phyloP scores from a whole-genome alignment of 2,888 invertebrate species.

The Osmoderma eremita region DNA sequence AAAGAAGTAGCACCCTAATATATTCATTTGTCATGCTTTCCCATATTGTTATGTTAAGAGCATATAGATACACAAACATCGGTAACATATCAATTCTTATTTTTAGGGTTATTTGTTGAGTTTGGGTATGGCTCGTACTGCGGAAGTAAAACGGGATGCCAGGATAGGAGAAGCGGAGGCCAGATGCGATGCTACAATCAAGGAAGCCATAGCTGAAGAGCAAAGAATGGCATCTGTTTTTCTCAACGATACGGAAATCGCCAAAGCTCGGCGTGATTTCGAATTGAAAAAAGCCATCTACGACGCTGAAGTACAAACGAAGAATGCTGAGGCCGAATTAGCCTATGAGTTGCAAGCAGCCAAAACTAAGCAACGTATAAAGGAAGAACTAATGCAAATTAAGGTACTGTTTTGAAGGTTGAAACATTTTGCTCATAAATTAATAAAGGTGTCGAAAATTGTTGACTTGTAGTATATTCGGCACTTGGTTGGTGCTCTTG shows the following conservation, averaged over 20 bases:
- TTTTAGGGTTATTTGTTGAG: conserved; percentile 89
- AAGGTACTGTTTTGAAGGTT: too few relatives aligned
- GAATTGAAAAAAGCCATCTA: conserved; percentile 97
- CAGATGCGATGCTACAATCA: conserved; percentile 88
- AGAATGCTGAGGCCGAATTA: conserved; percentile 93
- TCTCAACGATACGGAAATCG: conserved; percentile 96
- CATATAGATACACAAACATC: not conserved
- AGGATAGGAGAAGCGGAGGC: conserved; percentile 98
- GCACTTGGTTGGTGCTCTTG: too few relatives aligned
- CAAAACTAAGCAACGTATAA: conserved; percentile 90
- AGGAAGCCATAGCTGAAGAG: conserved; percentile 96
- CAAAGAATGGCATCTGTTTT: conserved; percentile 94
- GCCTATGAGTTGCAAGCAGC: conserved; percentile 94
- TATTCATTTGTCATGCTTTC: conserved; percentile 6
- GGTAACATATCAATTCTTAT: not conserved
- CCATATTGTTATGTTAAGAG: not conserved
- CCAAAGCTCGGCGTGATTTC: conserved; percentile 95
- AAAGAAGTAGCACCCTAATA: too few relatives aligned
- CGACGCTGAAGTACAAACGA: conserved; percentile 96
- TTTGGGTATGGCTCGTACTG: conserved; percentile 93
- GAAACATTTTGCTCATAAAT: too few relatives aligned
- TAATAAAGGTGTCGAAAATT: too few relatives aligned
- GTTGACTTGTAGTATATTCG: too few relatives aligned
- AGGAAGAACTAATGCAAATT: conserved; percentile 98
- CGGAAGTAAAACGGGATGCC: conserved; percentile 95